Evolutionary conservation across 2,113 vertebrate genomes (phyloP).

Genomic region (Grus americana): DNA sequence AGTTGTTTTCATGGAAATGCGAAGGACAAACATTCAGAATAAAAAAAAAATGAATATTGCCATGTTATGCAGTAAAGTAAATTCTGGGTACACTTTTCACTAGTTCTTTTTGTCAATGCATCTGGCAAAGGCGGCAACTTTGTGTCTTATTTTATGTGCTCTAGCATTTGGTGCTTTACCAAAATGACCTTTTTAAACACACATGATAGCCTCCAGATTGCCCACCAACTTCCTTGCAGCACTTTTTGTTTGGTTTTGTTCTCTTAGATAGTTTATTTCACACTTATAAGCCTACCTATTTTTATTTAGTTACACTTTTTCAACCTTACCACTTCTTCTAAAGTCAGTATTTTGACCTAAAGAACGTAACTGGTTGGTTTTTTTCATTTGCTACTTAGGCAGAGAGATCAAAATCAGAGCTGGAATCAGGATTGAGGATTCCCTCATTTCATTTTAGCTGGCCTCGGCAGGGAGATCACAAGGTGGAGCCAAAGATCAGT

Average conservation of each 20-base stretch:
- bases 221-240: not conserved
- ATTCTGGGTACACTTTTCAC: not conserved
- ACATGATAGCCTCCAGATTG: not conserved
- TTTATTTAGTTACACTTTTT: not conserved
- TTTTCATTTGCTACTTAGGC: not conserved
- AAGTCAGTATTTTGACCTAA: not conserved
- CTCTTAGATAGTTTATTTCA: not conserved
- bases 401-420: not conserved
- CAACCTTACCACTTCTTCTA: not conserved
- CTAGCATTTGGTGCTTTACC: not conserved
- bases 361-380: not conserved
- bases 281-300: not conserved
- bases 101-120: not conserved
- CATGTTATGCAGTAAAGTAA: not conserved
- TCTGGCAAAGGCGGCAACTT: not conserved
- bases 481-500: constrained; percentile 31
- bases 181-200: not conserved
- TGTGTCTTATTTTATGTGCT: not conserved
- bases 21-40: not conserved
- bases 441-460: not conserved
- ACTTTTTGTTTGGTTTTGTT: not conserved
- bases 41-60: not conserved
- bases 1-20: not conserved
- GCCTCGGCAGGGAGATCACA: not conserved
- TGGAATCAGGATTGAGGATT: not conserved